These are phyloP conservation scores for Procambarus virginalis DNA, from an alignment of 1,140 invertebrate genomes.

Conservation along the genomic window DNA sequence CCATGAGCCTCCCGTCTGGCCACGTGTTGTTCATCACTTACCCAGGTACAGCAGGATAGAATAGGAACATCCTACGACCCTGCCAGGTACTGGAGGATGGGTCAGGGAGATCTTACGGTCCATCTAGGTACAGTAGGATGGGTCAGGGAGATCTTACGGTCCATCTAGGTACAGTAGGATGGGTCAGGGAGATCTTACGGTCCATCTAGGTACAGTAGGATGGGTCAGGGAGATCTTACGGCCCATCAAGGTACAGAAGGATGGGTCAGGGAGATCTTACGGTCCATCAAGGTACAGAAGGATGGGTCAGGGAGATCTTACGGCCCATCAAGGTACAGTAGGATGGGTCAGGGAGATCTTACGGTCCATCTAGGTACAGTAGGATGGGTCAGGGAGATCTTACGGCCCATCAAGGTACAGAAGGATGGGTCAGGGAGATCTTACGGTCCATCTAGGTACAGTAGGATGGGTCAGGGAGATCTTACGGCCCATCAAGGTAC, in stretches of 20 bases:
- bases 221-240: neutral
- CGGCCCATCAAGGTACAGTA: no score
- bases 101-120: neutral
- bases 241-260: neutral
- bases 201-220: no score
- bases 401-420: neutral
- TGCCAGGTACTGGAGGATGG: no score
- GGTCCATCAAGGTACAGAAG: neutral
- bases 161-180: neutral
- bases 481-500: neutral
- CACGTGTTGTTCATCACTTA: no score
- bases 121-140: neutral
- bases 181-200: no score
- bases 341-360: neutral
- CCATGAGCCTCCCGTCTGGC: no score
- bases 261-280: neutral
- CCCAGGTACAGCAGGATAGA: no score
- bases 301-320: neutral
- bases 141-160: neutral
- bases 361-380: neutral
- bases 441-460: no score
- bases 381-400: neutral
- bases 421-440: neutral
- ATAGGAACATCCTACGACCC: no score
- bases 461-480: neutral